These are phyloP conservation scores for Philaethria dido DNA, from an alignment of 2,888 invertebrate species.

Conservation along the genomic window DNA sequence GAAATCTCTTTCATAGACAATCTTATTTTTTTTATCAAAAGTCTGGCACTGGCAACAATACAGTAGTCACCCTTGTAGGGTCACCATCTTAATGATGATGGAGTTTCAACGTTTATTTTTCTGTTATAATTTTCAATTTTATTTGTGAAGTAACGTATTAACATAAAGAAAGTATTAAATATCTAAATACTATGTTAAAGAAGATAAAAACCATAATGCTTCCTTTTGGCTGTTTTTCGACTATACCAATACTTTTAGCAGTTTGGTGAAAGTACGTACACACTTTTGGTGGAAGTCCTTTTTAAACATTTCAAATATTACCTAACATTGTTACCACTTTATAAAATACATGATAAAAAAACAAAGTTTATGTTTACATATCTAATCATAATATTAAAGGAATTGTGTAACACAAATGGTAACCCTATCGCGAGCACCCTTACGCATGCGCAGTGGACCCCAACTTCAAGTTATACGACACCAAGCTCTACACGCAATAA, in stretches of 20 bases:
- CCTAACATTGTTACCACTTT: neutral
- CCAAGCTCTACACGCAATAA: conserved; percentile 74
- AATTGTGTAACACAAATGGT: conserved; percentile 37
- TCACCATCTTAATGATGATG: conserved; percentile 35
- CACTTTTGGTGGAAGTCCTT: too few species aligned
- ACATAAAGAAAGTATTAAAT: neutral
- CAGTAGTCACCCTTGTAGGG: conserved; percentile 58
- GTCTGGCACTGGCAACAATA: conserved; percentile 73
- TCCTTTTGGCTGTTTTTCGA: neutral
- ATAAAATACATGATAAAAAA: neutral
- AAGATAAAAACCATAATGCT: neutral
- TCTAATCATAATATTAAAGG: conserved; percentile 37
- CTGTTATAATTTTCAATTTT: neutral
- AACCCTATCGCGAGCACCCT: conserved; percentile 55
- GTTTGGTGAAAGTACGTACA: neutral
- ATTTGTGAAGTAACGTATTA: neutral
- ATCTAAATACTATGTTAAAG: too few species aligned
- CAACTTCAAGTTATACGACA: conserved; percentile 67
- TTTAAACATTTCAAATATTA: neutral
- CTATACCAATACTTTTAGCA: neutral
- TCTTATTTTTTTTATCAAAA: conserved; percentile 59
- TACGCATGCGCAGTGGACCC: conserved; percentile 68
- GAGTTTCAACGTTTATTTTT: neutral
- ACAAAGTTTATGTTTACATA: conserved; percentile 23
- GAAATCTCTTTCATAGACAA: conserved; percentile 50